A percentile compares a stretch with the other conserved stretches of the same genome.
Conservation (phyloP, 2,888 invertebrate genomes). For the Serripes groenlandicus region DNA sequence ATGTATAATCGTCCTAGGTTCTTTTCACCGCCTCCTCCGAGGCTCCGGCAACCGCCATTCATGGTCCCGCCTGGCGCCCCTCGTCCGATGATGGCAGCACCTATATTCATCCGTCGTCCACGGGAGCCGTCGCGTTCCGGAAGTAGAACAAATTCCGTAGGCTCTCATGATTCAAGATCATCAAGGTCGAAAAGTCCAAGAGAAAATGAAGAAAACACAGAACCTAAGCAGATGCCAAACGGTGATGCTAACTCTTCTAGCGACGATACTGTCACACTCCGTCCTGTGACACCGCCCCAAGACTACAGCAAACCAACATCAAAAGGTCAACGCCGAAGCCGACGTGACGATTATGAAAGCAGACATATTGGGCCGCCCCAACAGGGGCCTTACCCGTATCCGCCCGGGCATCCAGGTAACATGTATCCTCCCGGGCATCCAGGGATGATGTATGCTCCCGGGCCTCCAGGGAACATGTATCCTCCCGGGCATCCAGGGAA, state of each 20-base stretch:
- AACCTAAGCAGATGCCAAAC: slow-evolving; percentile 47
- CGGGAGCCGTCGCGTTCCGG: slow-evolving; percentile 41
- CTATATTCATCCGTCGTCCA: slow-evolving; percentile 49
- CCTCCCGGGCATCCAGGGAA: background rate
- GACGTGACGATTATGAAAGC: slow-evolving; percentile 71
- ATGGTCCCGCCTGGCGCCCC: slow-evolving; percentile 55
- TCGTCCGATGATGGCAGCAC: slow-evolving; percentile 53
- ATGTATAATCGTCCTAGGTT: slow-evolving; percentile 71
- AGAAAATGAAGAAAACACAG: slow-evolving; percentile 49
- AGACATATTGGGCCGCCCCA: slow-evolving; percentile 13
- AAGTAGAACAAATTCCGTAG: slow-evolving; percentile 61
- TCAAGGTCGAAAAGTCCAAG: slow-evolving; percentile 44
- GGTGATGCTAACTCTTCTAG: slow-evolving; percentile 68
- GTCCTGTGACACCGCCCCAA: slow-evolving; percentile 80
- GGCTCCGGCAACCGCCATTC: slow-evolving; percentile 62
- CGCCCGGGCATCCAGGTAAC: background rate
- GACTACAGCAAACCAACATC: slow-evolving; percentile 76
- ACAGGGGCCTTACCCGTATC: background rate
- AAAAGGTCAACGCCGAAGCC: slow-evolving; percentile 66
- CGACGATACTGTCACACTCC: slow-evolving; percentile 61
- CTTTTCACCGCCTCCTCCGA: slow-evolving; percentile 78
- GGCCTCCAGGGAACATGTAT: background rate
- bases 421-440: background rate
- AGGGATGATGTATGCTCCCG: too few relatives aligned
- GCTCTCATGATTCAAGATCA: slow-evolving; percentile 50